These are phyloP conservation scores for Callaeas wilsoni DNA, from an alignment of 2,113 vertebrate genomes.

Conservation along the genomic window DNA sequence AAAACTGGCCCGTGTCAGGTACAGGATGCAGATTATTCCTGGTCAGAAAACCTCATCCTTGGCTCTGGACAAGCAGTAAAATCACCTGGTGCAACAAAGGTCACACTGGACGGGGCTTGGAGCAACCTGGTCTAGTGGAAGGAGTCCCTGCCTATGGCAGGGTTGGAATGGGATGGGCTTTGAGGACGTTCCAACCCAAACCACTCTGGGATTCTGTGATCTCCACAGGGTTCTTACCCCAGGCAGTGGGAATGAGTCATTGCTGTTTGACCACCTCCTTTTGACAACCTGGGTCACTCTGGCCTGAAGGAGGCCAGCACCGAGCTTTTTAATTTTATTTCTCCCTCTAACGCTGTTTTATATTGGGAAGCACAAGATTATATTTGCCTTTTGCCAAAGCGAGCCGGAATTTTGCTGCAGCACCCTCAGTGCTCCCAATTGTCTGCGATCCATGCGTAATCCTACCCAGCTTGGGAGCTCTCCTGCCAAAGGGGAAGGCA, in stretches of 20 bases:
- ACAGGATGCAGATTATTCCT: not conserved
- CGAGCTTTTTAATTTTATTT: not conserved
- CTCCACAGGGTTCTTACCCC: not conserved
- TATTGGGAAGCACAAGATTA: not conserved
- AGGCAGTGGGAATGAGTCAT: not conserved
- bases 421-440: not conserved
- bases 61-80: not conserved
- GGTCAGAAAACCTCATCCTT: not conserved
- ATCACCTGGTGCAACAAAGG: not conserved
- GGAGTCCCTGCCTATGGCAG: not conserved
- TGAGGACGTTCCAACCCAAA: not conserved
- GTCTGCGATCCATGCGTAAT: not conserved
- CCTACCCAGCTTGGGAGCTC: not conserved
- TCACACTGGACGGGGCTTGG: not conserved
- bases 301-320: not conserved
- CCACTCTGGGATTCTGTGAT: not conserved
- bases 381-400: not conserved
- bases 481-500: not conserved
- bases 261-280: not conserved
- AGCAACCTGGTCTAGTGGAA: not conserved
- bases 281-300: not conserved
- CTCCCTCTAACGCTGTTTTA: not conserved
- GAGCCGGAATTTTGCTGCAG: not conserved
- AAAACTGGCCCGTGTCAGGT: rapidly evolving
- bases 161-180: not conserved